Conservation (phyloP, 53 echinoderm and acorn worm species). For the Crossaster papposus region DNA sequence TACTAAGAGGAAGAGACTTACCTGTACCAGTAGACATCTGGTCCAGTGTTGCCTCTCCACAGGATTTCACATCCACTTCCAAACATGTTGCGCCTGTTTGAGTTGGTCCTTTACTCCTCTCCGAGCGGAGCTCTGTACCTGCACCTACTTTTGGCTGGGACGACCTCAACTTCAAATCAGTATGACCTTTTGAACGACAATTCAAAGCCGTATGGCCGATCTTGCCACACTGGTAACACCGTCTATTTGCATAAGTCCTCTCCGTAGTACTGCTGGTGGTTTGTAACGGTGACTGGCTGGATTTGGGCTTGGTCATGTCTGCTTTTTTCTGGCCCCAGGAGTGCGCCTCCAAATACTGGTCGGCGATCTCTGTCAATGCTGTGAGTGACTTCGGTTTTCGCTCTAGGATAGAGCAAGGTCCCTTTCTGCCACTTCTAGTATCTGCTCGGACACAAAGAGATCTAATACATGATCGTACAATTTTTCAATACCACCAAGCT, state of each 20-base stretch:
- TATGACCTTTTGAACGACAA: constrained; percentile 3
- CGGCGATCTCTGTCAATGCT: constrained; percentile 54
- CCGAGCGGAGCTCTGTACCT: neutral
- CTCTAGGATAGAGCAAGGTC: constrained; percentile 64
- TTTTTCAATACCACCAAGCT: constrained; percentile 35
- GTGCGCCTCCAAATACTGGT: constrained; percentile 73
- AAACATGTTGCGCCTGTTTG: constrained; percentile 13
- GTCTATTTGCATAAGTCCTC: neutral
- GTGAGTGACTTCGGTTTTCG: constrained; percentile 41
- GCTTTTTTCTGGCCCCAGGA: neutral
- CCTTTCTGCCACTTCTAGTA: constrained; percentile 4
- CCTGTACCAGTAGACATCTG: neutral
- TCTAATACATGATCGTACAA: constrained; percentile 41
- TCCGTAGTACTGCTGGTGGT: neutral
- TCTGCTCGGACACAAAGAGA: constrained; percentile 43
- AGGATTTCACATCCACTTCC: neutral
- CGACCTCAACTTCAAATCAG: neutral
- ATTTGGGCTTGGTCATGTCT: neutral
- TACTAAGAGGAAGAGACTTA: neutral
- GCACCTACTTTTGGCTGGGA: neutral
- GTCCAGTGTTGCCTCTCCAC: neutral
- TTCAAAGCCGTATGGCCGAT: constrained; percentile 26
- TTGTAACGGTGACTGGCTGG: neutral
- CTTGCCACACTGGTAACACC: constrained; percentile 31
- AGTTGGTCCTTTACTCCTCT: neutral